These are phyloP conservation scores for Clepsis dumicolana DNA, from an alignment of 2,888 invertebrate genomes.

Conservation along the genomic window DNA sequence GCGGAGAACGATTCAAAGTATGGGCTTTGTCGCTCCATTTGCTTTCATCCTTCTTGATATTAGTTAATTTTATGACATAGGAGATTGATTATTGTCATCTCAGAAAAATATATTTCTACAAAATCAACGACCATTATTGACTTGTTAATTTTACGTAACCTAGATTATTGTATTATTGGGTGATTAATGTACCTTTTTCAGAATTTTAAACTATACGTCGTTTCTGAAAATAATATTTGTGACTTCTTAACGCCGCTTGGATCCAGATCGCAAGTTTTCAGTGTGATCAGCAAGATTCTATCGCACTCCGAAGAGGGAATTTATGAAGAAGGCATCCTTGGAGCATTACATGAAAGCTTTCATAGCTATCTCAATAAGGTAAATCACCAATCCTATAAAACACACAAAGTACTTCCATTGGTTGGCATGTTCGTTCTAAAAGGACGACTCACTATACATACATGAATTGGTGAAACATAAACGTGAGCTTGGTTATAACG, in stretches of 20 bases:
- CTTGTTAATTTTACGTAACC: too few relatives aligned
- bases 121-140: too few relatives aligned
- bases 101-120: too few relatives aligned
- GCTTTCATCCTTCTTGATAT: too few relatives aligned
- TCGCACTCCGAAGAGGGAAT: conserved; percentile 95
- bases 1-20: too few relatives aligned
- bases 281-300: conserved; percentile 97
- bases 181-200: neutral
- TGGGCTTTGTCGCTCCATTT: too few relatives aligned
- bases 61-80: too few relatives aligned
- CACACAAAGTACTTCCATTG: neutral
- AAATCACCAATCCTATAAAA: conserved; percentile 36
- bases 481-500: neutral
- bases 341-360: conserved; percentile 73
- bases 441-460: too few relatives aligned
- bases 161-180: too few relatives aligned
- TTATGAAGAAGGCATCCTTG: conserved; percentile 74
- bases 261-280: conserved; percentile 94
- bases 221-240: conserved; percentile 17
- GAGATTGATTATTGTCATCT: too few relatives aligned
- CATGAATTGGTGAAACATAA: neutral
- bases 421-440: neutral
- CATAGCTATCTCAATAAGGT: conserved; percentile 71
- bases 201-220: neutral
- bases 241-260: conserved; percentile 62